A percentile compares a stretch with the other conserved stretches of the same genome.
Conservation (phyloP, 2,113 vertebrate species). For the Plecturocebus donacophilus region DNA sequence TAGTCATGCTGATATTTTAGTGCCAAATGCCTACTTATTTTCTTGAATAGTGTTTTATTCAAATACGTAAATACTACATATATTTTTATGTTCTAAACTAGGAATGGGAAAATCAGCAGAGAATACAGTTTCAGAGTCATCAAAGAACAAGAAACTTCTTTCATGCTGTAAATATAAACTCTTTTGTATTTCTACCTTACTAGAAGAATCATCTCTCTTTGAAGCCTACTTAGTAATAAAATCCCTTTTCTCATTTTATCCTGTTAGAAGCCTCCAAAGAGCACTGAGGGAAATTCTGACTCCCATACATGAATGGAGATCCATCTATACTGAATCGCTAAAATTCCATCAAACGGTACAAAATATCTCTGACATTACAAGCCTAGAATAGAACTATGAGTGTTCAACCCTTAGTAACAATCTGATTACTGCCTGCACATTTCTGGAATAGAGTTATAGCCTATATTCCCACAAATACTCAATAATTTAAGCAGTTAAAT, state of each 20-base stretch:
- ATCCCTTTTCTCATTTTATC: not conserved
- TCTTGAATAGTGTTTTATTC: not conserved
- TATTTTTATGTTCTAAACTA: not conserved
- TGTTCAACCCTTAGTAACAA: not conserved
- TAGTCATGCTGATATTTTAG: not conserved
- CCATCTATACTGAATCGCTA: not conserved
- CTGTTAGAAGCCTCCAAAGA: not conserved
- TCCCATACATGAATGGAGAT: not conserved
- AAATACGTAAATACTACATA: not conserved
- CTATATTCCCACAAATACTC: slow-evolving; percentile 17
- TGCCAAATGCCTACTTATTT: not conserved
- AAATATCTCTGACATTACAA: slow-evolving; percentile 8
- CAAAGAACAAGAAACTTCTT: not conserved
- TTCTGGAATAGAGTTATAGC: not conserved
- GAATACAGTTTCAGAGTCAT: not conserved
- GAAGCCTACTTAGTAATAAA: not conserved
- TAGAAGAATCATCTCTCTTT: not conserved
- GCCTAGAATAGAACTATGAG: not conserved
- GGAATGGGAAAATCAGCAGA: not conserved
- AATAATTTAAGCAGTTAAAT: slow-evolving; percentile 23
- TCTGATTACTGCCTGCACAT: not conserved
- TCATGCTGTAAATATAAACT: not conserved
- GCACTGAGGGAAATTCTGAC: not conserved
- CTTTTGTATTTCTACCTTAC: not conserved
- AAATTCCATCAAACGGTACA: slow-evolving; percentile 18